Evolutionary conservation across 2,797 vertebrate genomes (phyloP), one percentile per base, ranked within the genome.

Genomic region (Chromis chromis): DNA sequence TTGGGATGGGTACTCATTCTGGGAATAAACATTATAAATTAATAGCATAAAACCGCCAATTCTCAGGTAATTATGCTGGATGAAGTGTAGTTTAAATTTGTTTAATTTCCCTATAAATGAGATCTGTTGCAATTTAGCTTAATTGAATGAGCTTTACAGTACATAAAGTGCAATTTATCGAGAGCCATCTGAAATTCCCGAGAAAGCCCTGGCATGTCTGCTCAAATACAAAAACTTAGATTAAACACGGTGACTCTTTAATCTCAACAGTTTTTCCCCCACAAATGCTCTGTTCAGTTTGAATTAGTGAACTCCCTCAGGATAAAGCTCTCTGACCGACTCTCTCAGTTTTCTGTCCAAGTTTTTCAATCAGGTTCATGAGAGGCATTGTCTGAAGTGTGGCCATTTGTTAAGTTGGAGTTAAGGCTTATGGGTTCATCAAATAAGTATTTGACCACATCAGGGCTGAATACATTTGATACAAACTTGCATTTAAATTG

Each of bases 11-110:
- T 17, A 16, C 22, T 42, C n/a, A 17, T 27, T 1, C 44, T 62
- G 24, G 28, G 27, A 64, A 58, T 31, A 57, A 36, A 44, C 12
- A 12, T 28, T 31, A n/a, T 7, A 55, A 17, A 53, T 57, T 40
- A 61, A 65, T 27, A 25, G 25, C 21, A 24, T 17, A 44, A 12
- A 63, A 25, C 42, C 21, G 3, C 49, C 44, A 24, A 25, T 66
- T 54, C 16, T 14, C 10, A 52, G 14, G 55, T 68, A 53, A 57
- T 73, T 40, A 39, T 42, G 22, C 10, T 53, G 8, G 22, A 69
- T 57, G 25, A 49, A 52, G 16, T 65, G 33, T 64, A 14, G n/a
- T 44, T 53, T 22, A 4, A 59, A 72, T 55, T 48, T 7, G 11
- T 55, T 46, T 46, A 2, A 46, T 46, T 7, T 25, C 19, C 7